Conservation (phyloP, 2,888 invertebrate genomes). For the Amaurobius ferox region DNA sequence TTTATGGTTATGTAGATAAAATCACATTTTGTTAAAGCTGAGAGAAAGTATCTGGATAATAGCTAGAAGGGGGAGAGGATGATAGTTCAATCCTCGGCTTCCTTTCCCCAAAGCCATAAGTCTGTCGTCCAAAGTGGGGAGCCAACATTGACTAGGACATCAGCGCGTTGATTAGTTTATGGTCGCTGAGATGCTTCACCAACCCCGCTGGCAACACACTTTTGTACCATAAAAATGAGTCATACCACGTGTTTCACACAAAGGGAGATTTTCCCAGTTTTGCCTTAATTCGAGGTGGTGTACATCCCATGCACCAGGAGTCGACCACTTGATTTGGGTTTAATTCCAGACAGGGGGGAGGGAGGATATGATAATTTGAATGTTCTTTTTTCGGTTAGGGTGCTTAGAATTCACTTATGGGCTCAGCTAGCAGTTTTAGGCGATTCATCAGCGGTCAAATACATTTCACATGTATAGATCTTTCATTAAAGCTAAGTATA, state of each 20-base stretch:
- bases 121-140: conserved; percentile 31
- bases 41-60: neutral
- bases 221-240: conserved; percentile 59
- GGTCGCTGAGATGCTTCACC: neutral
- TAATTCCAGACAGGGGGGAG: conserved; percentile 34
- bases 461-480: too few relatives aligned
- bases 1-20: neutral
- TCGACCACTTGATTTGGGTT: conserved; percentile 52
- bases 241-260: conserved; percentile 53
- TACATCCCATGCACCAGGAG: conserved; percentile 18
- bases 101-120: conserved; percentile 18
- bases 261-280: conserved; percentile 28
- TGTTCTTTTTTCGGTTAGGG: neutral
- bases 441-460: neutral
- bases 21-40: neutral
- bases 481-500: too few relatives aligned
- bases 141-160: conserved; percentile 2
- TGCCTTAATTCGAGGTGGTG: neutral
- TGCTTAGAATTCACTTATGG: neutral
- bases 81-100: neutral
- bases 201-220: conserved; percentile 14
- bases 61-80: neutral
- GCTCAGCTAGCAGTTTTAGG: neutral
- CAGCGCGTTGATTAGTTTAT: conserved; percentile 62
- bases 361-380: conserved; percentile 12